phyloP scores from a whole-genome alignment of 2,797 vertebrate genomes.

The Sarcophilus harrisii region DNA sequence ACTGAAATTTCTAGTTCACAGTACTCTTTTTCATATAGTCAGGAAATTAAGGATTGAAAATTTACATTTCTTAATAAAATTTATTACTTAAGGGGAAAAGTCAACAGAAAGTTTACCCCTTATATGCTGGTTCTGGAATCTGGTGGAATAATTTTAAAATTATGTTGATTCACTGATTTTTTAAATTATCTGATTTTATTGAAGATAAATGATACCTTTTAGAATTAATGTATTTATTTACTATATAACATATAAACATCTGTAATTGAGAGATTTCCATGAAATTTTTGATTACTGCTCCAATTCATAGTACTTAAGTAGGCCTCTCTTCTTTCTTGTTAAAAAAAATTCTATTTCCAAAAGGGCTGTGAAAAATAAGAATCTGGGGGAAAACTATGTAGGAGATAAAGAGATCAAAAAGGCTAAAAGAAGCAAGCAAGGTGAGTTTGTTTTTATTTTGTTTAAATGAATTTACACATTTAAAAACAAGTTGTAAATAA shows the following conservation, averaged over 20 bases:
- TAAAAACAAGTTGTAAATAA: background rate
- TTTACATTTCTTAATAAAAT: background rate
- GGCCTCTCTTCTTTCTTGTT: background rate
- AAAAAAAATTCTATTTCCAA: background rate
- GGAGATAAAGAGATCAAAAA: background rate
- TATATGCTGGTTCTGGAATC: constrained; percentile 13
- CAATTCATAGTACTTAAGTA: background rate
- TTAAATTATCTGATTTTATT: constrained; percentile 22
- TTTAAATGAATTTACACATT: background rate
- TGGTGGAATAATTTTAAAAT: background rate
- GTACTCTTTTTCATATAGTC: background rate
- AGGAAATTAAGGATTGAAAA: background rate
- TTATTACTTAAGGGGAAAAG: background rate
- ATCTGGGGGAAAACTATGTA: background rate
- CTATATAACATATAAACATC: background rate
- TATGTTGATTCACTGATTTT: background rate
- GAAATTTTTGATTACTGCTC: background rate
- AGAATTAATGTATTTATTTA: background rate
- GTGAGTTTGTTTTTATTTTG: background rate
- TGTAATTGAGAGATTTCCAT: background rate
- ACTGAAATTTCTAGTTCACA: background rate
- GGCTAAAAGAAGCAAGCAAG: background rate
- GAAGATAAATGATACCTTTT: background rate
- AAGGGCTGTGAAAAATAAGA: background rate
- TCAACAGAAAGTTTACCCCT: background rate